Evolutionary conservation across 2,888 invertebrate species (phyloP).

Genomic region (Sinodicranocentrus sp.): DNA sequence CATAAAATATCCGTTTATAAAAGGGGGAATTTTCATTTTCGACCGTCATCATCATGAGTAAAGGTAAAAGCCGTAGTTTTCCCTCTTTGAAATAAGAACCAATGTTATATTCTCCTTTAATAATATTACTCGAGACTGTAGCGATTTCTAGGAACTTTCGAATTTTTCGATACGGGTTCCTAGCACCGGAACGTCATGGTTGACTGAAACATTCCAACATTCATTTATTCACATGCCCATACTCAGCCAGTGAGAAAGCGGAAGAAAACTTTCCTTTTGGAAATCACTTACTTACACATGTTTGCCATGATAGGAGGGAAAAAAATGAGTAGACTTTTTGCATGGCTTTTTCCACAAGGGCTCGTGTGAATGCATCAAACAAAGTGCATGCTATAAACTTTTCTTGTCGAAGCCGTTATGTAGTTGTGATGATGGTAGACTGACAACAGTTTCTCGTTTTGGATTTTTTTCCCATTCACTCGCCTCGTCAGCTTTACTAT

Average conservation of each 20-base stretch:
- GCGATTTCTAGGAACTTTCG: neutral
- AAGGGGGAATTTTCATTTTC: conserved; percentile 50
- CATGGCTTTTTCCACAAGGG: conserved; percentile 1
- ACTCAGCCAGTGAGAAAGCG: conserved; percentile 1
- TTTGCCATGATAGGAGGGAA: conserved; percentile 3
- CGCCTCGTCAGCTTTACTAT: conserved; percentile 26
- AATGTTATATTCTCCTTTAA: too few species aligned
- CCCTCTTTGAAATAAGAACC: too few species aligned
- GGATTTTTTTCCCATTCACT: conserved; percentile 39
- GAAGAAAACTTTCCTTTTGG: conserved; percentile 1
- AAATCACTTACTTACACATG: conserved; percentile 36
- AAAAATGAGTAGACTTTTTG: neutral
- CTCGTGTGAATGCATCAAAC: conserved; percentile 29
- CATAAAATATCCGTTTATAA: conserved; percentile 58
- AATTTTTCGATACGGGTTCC: conserved; percentile 28
- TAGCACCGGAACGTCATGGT: conserved; percentile 11
- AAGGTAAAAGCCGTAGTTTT: conserved; percentile 25
- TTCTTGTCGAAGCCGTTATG: conserved; percentile 42
- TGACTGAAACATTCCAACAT: conserved; percentile 42
- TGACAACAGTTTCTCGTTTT: conserved; percentile 39
- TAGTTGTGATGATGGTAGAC: conserved; percentile 33
- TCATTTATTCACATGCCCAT: conserved; percentile 47
- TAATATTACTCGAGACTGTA: too few species aligned
- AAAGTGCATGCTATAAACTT: conserved; percentile 50
- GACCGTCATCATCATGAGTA: conserved; percentile 35